These are phyloP conservation scores for Melangyna quadrimaculata DNA, from an alignment of 2,888 invertebrate genomes.

Conservation along the genomic window DNA sequence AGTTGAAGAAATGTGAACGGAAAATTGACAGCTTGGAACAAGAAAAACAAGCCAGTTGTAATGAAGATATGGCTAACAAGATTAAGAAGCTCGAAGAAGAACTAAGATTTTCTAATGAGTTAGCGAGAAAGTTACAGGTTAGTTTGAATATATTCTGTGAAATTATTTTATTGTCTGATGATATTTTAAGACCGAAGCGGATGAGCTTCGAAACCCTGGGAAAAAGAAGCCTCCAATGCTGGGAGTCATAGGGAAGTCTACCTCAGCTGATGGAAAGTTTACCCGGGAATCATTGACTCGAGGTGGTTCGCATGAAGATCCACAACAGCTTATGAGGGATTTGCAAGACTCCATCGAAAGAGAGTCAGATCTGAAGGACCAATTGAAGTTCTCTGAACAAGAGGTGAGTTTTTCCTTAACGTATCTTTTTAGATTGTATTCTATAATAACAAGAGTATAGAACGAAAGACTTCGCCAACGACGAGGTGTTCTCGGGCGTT, in stretches of 20 bases:
- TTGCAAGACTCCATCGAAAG: constrained; percentile 95
- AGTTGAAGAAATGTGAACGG: constrained; percentile 97
- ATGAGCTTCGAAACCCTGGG: constrained; percentile 78
- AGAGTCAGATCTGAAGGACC: constrained; percentile 96
- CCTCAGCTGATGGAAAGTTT: constrained; percentile 86
- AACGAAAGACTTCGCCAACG: constrained; percentile 71
- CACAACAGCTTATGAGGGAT: constrained; percentile 90
- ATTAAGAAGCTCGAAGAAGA: constrained; percentile 93
- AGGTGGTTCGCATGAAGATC: constrained; percentile 91
- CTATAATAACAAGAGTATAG: constrained; percentile 49
- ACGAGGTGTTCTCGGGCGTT: constrained; percentile 59
- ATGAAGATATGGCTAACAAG: constrained; percentile 85
- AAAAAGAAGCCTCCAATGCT: constrained; percentile 84
- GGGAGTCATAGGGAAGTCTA: constrained; percentile 83
- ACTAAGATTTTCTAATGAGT: constrained; percentile 89
- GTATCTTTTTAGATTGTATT: constrained; percentile 29
- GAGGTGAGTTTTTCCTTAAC: constrained; percentile 84
- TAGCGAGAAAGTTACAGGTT: constrained; percentile 86
- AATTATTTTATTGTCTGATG: not conserved
- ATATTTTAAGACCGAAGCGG: constrained; percentile 77
- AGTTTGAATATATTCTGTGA: not conserved
- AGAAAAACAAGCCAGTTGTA: constrained; percentile 87
- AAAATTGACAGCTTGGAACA: constrained; percentile 92
- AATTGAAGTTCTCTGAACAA: constrained; percentile 95
- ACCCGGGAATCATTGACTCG: constrained; percentile 89